A percentile compares a stretch with the other conserved stretches of the same genome.
Evolutionary conservation across 2,113 vertebrate species (phyloP).

Genomic region (Melanocharis versteri): DNA sequence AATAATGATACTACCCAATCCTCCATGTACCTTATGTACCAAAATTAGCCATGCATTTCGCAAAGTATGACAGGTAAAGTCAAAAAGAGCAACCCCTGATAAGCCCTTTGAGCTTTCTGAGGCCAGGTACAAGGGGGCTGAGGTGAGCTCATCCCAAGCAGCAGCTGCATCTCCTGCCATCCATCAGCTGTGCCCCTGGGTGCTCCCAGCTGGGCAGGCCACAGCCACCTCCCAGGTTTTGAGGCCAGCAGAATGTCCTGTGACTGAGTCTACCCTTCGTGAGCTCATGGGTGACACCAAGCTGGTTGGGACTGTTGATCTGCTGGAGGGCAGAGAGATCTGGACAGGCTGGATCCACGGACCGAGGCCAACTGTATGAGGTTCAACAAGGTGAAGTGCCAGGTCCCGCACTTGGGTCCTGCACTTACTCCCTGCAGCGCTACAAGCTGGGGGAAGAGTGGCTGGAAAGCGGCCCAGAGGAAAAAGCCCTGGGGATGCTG

Average conservation of each 20-base stretch:
- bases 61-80: background rate
- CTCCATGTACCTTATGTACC: no score
- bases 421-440: background rate
- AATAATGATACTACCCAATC: rapidly evolving
- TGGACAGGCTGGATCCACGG: background rate
- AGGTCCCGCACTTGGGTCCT: background rate
- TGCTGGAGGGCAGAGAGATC: background rate
- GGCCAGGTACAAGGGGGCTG: background rate
- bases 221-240: background rate
- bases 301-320: background rate
- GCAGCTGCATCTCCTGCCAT: background rate
- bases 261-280: background rate
- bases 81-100: rapidly evolving
- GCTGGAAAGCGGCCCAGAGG: background rate
- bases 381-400: background rate
- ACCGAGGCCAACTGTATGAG: rapidly evolving
- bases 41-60: background rate
- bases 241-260: background rate
- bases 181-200: no score
- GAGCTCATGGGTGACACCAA: background rate
- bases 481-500: background rate
- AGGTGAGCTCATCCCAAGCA: background rate
- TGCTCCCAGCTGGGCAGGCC: background rate
- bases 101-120: background rate
- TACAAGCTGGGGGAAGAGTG: background rate